Conservation (phyloP, 1,140 invertebrate genomes). For the Gerris buenoi region DNA sequence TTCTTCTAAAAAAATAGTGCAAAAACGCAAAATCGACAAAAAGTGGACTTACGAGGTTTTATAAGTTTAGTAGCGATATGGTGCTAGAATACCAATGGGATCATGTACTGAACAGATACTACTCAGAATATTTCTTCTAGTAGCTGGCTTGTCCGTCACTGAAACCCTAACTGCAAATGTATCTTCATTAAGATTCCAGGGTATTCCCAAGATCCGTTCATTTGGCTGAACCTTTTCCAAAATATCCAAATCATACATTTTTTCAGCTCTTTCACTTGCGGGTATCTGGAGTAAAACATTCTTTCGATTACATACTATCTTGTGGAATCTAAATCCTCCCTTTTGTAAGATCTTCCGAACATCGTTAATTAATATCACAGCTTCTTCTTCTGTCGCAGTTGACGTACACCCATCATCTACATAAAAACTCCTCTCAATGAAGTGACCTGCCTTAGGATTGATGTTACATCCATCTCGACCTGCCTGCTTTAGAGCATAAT, state of each 20-base stretch:
- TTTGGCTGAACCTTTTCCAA: not conserved
- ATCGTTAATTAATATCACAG: not conserved
- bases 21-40: no score
- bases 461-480: not conserved
- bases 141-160: not conserved
- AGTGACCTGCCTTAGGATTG: not conserved
- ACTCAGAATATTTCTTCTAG: not conserved
- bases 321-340: not conserved
- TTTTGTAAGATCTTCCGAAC: not conserved
- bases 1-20: no score
- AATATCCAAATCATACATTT: no score
- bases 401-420: not conserved
- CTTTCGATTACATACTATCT: not conserved
- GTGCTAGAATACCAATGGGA: not conserved
- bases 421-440: not conserved
- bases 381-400: not conserved
- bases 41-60: no score
- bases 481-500: not conserved
- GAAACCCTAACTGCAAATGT: not conserved
- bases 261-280: no score
- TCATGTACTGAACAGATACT: not conserved
- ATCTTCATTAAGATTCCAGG: not conserved
- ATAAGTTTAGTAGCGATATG: no score
- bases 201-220: not conserved
- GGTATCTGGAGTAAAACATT: not conserved